Percentiles rank a stretch among this genome's conserved stretches.
These are phyloP conservation scores for Chondrilla cf. caribensis DNA, from an alignment of 37 sponge, comb jelly and placozoan species.

Conservation along the genomic window DNA sequence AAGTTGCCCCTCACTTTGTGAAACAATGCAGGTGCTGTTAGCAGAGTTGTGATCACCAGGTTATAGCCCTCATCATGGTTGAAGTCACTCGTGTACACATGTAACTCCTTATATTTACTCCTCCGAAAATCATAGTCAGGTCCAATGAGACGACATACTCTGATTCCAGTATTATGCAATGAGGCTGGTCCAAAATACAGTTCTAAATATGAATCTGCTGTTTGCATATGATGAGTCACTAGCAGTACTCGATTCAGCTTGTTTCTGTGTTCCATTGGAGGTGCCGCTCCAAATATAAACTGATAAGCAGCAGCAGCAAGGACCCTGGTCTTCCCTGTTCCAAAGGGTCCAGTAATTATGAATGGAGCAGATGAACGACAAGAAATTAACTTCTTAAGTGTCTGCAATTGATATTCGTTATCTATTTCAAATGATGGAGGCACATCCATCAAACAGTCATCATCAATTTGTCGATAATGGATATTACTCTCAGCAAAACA, in stretches of 20 bases:
- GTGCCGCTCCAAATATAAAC: slow-evolving; percentile 15
- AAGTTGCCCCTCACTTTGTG: not conserved
- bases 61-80: not conserved
- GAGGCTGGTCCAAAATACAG: slow-evolving; percentile 37
- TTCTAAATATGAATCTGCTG: slow-evolving; percentile 65
- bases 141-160: not conserved
- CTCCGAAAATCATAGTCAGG: not conserved
- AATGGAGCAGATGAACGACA: slow-evolving; percentile 25
- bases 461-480: not conserved
- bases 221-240: slow-evolving; percentile 62
- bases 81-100: not conserved
- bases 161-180: not conserved
- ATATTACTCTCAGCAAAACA: too few species aligned
- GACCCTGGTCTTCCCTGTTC: slow-evolving; percentile 74
- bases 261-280: not conserved
- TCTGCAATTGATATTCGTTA: slow-evolving; percentile 27
- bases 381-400: slow-evolving; percentile 22
- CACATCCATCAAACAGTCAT: not conserved
- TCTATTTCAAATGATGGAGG: not conserved
- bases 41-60: not conserved
- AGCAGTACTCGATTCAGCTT: slow-evolving; percentile 32
- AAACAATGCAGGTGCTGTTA: not conserved
- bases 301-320: slow-evolving; percentile 65
- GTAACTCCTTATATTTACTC: too few species aligned
- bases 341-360: slow-evolving; percentile 69